These are phyloP conservation scores for Hormiphora californensis DNA, from an alignment of 37 sponge, comb jelly and placozoan species.

Conservation along the genomic window DNA sequence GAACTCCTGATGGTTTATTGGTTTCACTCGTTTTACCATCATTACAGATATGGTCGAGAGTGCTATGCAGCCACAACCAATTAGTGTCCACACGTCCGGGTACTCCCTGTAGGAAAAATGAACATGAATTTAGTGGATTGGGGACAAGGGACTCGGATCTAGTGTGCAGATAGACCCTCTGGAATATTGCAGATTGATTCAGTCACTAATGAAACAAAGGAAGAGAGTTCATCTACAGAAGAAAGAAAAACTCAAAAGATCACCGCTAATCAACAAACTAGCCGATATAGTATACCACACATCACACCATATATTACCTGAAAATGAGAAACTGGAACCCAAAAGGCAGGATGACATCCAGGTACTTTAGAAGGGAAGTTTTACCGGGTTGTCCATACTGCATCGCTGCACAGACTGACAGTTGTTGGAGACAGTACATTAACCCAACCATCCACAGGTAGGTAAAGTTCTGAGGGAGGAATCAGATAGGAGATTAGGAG, in stretches of 20 bases:
- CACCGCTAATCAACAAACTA: too few species aligned
- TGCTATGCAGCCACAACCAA: background rate
- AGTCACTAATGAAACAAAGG: too few species aligned
- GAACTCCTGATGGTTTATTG: background rate
- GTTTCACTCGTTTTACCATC: background rate
- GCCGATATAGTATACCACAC: too few species aligned
- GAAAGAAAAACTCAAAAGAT: too few species aligned
- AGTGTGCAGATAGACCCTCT: too few species aligned
- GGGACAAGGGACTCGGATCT: too few species aligned
- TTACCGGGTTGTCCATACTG: background rate
- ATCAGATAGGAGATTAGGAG: too few species aligned
- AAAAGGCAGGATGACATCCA: constrained; percentile 1
- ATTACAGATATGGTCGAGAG: background rate
- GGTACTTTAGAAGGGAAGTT: background rate
- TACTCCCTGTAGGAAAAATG: background rate
- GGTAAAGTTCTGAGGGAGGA: background rate
- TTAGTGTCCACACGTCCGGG: background rate
- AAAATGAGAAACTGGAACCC: constrained; percentile 2
- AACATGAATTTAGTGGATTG: too few species aligned
- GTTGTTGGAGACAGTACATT: background rate
- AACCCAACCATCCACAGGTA: background rate
- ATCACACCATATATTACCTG: too few species aligned
- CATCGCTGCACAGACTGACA: background rate
- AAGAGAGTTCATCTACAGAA: too few species aligned
- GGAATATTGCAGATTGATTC: too few species aligned